Percentiles rank a stretch among this genome's conserved stretches.
phyloP scores from a whole-genome alignment of 2,888 invertebrate species.

The Alloscopus bannaensis region DNA sequence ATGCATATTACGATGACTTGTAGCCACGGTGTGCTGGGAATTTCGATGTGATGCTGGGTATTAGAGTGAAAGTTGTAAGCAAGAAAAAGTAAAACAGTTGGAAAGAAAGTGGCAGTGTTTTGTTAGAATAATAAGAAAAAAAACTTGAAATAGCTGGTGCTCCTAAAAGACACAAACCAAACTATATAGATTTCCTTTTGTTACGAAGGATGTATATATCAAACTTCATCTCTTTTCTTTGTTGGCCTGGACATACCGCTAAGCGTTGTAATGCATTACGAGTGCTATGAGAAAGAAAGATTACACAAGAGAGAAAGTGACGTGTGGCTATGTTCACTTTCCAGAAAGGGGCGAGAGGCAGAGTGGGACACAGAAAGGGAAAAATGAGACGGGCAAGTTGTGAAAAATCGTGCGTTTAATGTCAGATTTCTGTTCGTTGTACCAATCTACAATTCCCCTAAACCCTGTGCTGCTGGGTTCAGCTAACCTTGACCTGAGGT shows the following conservation, averaged over 20 bases:
- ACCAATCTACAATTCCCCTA: too few species aligned
- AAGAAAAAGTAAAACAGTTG: slow-evolving; percentile 45
- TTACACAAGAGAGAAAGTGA: slow-evolving; percentile 25
- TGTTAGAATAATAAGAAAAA: slow-evolving; percentile 50
- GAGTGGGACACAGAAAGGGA: neutral
- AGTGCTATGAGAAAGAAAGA: neutral
- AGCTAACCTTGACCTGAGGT: slow-evolving; percentile 35
- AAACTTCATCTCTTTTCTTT: neutral
- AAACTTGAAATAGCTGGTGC: slow-evolving; percentile 43
- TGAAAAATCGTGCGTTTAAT: slow-evolving; percentile 46
- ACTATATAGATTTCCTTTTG: slow-evolving; percentile 30
- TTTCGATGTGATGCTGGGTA: slow-evolving; percentile 41
- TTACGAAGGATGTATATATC: slow-evolving; percentile 34
- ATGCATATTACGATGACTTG: too few species aligned
- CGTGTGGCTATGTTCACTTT: slow-evolving; percentile 28
- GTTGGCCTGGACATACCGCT: neutral
- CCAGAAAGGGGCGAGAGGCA: slow-evolving; percentile 19
- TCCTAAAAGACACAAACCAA: slow-evolving; percentile 36
- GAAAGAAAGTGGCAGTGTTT: slow-evolving; percentile 46
- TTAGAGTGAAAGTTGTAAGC: slow-evolving; percentile 13
- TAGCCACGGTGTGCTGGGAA: slow-evolving; percentile 54
- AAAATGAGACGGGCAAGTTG: too few species aligned
- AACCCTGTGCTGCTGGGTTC: too few species aligned
- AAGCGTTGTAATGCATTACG: neutral
- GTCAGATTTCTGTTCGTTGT: slow-evolving; percentile 24